phyloP scores from a whole-genome alignment of 2,888 invertebrate genomes.

The Lampropteryx suffumata region DNA sequence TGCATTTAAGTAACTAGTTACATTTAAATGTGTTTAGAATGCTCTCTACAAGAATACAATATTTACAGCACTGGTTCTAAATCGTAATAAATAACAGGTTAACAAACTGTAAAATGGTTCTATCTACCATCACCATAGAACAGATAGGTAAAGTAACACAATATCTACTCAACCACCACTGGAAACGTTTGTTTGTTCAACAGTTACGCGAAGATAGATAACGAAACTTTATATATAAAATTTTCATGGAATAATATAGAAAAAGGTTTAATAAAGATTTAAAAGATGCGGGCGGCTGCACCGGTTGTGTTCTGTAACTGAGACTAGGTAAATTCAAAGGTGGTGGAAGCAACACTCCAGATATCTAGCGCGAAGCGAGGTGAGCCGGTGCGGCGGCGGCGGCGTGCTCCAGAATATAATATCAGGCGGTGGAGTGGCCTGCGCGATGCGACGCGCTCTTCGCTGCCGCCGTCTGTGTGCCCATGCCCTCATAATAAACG shows the following conservation, averaged over 20 bases:
- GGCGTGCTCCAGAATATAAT: constrained; percentile 83
- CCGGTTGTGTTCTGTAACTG: constrained; percentile 70
- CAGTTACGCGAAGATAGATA: not conserved
- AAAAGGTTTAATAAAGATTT: constrained; percentile 44
- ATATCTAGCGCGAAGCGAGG: constrained; percentile 79
- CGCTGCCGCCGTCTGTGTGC: constrained; percentile 51
- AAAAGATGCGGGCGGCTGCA: constrained; percentile 72
- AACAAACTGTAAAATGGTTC: constrained; percentile 3
- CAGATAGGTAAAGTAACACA: not conserved
- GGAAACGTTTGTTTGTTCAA: not conserved
- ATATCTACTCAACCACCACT: constrained; percentile 8
- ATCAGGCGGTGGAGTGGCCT: constrained; percentile 76
- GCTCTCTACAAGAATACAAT: not conserved
- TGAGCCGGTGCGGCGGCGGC: constrained; percentile 60
- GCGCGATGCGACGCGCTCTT: constrained; percentile 50
- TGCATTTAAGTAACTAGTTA: no score
- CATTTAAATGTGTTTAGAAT: no score
- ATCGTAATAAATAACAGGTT: constrained; percentile 3
- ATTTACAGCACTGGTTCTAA: no score
- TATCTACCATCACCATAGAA: constrained; percentile 1
- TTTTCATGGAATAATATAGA: not conserved
- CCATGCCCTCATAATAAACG: constrained; percentile 72
- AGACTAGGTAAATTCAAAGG: constrained; percentile 78
- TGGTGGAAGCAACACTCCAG: constrained; percentile 79
- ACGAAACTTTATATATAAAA: constrained; percentile 21